Conservation (phyloP, 1,140 invertebrate species). For the Gryllus bimaculatus region DNA sequence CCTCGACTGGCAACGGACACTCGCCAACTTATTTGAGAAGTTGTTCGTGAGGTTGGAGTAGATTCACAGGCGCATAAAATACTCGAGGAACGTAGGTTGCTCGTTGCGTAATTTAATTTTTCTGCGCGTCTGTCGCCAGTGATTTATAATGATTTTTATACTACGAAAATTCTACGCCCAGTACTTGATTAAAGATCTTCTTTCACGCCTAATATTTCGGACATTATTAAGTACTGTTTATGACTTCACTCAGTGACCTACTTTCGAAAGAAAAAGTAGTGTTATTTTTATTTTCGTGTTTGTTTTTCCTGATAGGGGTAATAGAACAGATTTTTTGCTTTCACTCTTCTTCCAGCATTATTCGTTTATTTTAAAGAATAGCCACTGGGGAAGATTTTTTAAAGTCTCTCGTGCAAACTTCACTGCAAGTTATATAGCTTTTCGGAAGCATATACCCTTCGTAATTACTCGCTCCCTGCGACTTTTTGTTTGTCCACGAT, state of each 20-base stretch:
- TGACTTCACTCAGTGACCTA: too few species aligned
- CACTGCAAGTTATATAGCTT: not conserved
- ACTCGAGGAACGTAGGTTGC: not conserved
- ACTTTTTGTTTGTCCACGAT: not conserved
- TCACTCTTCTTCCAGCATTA: too few species aligned
- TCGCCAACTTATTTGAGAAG: not conserved
- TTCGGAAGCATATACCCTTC: not conserved
- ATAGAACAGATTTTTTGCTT: too few species aligned
- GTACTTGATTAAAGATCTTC: too few species aligned
- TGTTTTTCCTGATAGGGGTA: too few species aligned
- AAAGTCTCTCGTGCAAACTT: not conserved
- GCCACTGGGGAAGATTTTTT: not conserved
- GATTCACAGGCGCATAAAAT: not conserved
- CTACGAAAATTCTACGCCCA: too few species aligned
- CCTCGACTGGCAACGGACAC: not conserved
- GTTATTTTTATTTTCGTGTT: too few species aligned
- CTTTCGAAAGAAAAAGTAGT: too few species aligned
- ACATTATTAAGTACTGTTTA: too few species aligned
- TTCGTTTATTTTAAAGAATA: too few species aligned
- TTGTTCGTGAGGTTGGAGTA: not conserved
- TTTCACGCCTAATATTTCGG: too few species aligned
- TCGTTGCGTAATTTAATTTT: not conserved
- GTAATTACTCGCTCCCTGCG: not conserved
- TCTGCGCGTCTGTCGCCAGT: not conserved
- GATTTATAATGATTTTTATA: not conserved